A percentile compares a stretch with the other conserved stretches of the same genome.
These are phyloP conservation scores for Dryobotodes eremita DNA, from an alignment of 2,888 invertebrate genomes.

Conservation along the genomic window DNA sequence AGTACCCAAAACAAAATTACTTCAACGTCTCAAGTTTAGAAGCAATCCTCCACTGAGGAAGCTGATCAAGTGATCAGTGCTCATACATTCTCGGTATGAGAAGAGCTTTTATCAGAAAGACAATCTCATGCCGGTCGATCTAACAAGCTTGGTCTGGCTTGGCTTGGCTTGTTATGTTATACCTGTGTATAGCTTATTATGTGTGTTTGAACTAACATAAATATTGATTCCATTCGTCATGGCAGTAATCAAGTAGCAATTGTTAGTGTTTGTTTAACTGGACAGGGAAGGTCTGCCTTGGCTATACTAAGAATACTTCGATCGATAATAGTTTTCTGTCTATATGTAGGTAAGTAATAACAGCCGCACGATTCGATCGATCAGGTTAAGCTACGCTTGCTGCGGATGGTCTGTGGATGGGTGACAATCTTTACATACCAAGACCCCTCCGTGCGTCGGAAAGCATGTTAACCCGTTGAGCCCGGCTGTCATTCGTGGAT, in stretches of 20 bases:
- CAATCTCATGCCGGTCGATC: neutral
- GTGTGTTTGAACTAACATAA: conserved; percentile 20
- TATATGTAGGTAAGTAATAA: too few species aligned
- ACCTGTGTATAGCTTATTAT: neutral
- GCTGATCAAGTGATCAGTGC: neutral
- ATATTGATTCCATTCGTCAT: conserved; percentile 39
- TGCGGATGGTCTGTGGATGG: too few species aligned
- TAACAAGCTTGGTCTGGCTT: too few species aligned
- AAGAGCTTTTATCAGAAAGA: neutral
- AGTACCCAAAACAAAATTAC: too few species aligned
- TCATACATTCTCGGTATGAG: neutral
- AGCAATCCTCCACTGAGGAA: too few species aligned
- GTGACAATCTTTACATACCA: too few species aligned
- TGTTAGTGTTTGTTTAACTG: neutral
- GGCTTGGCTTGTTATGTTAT: conserved; percentile 21
- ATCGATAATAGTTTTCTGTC: neutral
- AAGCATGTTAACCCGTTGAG: too few species aligned
- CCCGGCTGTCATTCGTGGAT: too few species aligned
- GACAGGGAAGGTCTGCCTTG: neutral
- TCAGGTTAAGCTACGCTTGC: too few species aligned
- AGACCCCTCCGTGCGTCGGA: too few species aligned
- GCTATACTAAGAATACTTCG: neutral
- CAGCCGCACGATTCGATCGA: too few species aligned
- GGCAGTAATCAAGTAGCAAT: conserved; percentile 4
- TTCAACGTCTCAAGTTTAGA: too few species aligned